phyloP scores from a whole-genome alignment of 2,113 vertebrate species.

The Sylvilagus bachmani region DNA sequence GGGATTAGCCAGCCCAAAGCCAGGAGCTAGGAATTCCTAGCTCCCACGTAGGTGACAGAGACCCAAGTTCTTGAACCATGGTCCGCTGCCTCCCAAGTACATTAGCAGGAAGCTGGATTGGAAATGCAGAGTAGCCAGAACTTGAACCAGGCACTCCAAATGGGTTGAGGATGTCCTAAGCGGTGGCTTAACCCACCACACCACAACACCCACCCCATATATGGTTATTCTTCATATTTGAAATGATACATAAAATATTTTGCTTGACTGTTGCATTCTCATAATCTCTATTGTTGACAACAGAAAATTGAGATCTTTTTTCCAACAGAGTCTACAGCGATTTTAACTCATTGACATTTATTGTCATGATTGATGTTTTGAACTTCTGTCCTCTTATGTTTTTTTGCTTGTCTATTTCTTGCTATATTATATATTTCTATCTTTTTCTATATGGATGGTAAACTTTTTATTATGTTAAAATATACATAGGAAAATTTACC shows the following conservation, averaged over 20 bases:
- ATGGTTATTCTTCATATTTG: neutral
- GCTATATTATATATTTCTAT: neutral
- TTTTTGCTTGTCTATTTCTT: neutral
- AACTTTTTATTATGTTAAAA: neutral
- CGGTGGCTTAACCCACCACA: no score
- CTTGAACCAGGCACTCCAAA: no score
- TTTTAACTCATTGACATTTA: neutral
- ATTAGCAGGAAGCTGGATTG: no score
- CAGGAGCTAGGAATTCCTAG: no score
- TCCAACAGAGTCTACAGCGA: no score
- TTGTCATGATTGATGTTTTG: neutral
- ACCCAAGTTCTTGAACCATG: no score
- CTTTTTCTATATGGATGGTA: neutral
- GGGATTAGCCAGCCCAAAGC: no score
- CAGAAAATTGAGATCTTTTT: neutral
- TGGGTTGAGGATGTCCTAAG: no score
- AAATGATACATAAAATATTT: neutral
- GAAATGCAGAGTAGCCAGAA: no score
- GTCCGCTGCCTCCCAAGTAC: no score
- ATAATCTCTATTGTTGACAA: neutral
- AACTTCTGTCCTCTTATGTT: neutral
- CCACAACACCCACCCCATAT: neutral
- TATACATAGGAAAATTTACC: neutral
- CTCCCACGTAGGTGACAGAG: no score
- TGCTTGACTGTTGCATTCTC: neutral